Evolutionary conservation across 2,797 vertebrate genomes (phyloP).

Genomic region (Diplodus sargus): DNA sequence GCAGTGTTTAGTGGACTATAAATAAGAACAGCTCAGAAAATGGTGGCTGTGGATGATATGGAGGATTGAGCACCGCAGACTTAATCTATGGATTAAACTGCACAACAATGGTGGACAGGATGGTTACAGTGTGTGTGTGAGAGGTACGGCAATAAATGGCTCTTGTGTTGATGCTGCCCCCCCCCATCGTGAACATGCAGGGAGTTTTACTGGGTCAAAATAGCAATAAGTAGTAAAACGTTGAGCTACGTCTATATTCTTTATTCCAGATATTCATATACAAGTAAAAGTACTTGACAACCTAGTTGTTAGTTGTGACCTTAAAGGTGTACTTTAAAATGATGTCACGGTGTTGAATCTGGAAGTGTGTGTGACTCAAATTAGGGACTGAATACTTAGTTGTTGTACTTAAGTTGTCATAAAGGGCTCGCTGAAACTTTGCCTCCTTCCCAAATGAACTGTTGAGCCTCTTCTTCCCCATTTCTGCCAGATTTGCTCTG

Average conservation of each 20-base stretch:
- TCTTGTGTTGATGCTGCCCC: slow-evolving; percentile 3
- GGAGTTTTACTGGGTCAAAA: background rate
- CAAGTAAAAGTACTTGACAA: background rate
- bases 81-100: slow-evolving; percentile 59
- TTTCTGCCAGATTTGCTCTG: too few relatives aligned
- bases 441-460: background rate
- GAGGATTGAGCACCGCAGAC: slow-evolving; percentile 60
- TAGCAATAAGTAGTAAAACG: background rate
- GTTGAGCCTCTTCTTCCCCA: background rate
- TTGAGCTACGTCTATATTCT: background rate
- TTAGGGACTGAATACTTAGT: background rate
- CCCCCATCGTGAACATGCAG: slow-evolving; percentile 3
- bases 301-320: background rate
- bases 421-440: background rate
- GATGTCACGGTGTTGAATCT: too few relatives aligned
- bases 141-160: slow-evolving; percentile 32
- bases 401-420: background rate
- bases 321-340: too few relatives aligned
- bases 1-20: slow-evolving; percentile 62
- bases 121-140: slow-evolving; percentile 25
- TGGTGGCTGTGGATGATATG: slow-evolving; percentile 69
- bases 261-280: background rate
- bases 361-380: too few relatives aligned
- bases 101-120: slow-evolving; percentile 50
- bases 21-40: slow-evolving; percentile 60